Evolutionary conservation across 2,113 vertebrate species (phyloP).

Genomic region (Percopsis transmontana): DNA sequence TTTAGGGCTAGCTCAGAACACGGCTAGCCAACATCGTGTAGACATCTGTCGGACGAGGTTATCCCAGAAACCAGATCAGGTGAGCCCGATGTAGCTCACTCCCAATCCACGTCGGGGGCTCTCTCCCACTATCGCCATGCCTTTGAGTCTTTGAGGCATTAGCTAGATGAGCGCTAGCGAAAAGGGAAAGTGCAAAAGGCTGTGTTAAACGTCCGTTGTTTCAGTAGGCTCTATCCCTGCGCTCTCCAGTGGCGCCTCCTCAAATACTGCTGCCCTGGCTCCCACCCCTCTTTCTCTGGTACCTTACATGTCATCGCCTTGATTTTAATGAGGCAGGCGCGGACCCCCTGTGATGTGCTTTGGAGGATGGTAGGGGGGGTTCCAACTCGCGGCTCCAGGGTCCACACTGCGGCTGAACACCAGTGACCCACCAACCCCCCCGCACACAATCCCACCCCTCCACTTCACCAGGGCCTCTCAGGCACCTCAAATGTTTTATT

Average conservation of each 20-base stretch:
- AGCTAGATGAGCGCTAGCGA: slow-evolving; percentile 53
- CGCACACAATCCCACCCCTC: background rate
- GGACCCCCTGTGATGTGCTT: slow-evolving; percentile 78
- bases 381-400: slow-evolving; percentile 50
- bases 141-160: slow-evolving; percentile 44
- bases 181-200: slow-evolving; percentile 39
- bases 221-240: slow-evolving; percentile 48
- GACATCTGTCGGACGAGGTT: slow-evolving; percentile 53
- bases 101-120: slow-evolving; percentile 46
- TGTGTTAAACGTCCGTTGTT: slow-evolving; percentile 69
- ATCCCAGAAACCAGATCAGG: slow-evolving; percentile 62
- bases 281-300: slow-evolving; percentile 73
- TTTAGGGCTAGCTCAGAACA: slow-evolving; percentile 46
- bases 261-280: slow-evolving; percentile 61
- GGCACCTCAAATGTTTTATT: slow-evolving; percentile 79
- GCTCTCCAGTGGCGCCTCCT: slow-evolving; percentile 60
- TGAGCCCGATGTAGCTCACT: slow-evolving; percentile 60
- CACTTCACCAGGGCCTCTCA: slow-evolving; percentile 12
- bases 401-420: slow-evolving; percentile 57
- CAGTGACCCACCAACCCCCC: slow-evolving; percentile 46
- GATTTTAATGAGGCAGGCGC: slow-evolving; percentile 80
- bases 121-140: background rate
- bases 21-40: slow-evolving; percentile 51
- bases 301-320: slow-evolving; percentile 78
- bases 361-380: slow-evolving; percentile 46